phyloP scores from a whole-genome alignment of 2,797 vertebrate genomes.

The Peromyscus melanophrys region DNA sequence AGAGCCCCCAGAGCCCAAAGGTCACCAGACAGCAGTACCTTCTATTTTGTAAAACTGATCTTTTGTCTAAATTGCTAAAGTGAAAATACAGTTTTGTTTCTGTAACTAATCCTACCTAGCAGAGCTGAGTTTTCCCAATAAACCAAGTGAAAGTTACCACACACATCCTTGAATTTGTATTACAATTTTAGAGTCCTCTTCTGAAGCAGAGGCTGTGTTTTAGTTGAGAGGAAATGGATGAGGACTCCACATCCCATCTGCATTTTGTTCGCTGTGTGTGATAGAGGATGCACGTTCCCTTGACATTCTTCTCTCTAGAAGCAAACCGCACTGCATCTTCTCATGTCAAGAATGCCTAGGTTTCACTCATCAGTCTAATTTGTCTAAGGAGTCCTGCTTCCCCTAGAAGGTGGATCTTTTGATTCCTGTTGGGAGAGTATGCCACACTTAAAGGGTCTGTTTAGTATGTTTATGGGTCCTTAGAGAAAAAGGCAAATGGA shows the following conservation, averaged over 20 bases:
- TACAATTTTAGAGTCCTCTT: not conserved
- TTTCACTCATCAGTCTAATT: slow-evolving; percentile 52
- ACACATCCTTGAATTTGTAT: slow-evolving; percentile 28
- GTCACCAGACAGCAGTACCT: not conserved
- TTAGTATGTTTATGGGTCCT: not conserved
- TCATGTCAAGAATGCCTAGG: slow-evolving; percentile 24
- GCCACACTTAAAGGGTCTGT: not conserved
- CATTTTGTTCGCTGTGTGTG: not conserved
- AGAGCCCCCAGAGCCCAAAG: not conserved
- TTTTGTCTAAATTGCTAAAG: slow-evolving; percentile 38
- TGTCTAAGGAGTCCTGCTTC: slow-evolving; percentile 5
- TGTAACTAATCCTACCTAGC: not conserved
- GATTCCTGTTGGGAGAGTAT: slow-evolving; percentile 32
- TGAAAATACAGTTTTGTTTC: not conserved
- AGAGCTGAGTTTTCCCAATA: slow-evolving; percentile 25
- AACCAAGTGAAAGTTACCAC: slow-evolving; percentile 9
- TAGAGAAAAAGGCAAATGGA: not conserved
- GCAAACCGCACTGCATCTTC: not conserved
- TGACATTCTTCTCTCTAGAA: slow-evolving; percentile 40
- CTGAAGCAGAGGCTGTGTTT: not conserved
- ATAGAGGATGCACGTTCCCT: not conserved
- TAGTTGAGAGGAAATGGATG: not conserved
- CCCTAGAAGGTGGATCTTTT: not conserved
- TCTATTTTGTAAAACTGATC: slow-evolving; percentile 47
- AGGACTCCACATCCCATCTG: not conserved